A percentile compares a stretch with the other conserved stretches of the same genome.
phyloP scores from a whole-genome alignment of 1,140 invertebrate genomes.

The Batillaria attramentaria region DNA sequence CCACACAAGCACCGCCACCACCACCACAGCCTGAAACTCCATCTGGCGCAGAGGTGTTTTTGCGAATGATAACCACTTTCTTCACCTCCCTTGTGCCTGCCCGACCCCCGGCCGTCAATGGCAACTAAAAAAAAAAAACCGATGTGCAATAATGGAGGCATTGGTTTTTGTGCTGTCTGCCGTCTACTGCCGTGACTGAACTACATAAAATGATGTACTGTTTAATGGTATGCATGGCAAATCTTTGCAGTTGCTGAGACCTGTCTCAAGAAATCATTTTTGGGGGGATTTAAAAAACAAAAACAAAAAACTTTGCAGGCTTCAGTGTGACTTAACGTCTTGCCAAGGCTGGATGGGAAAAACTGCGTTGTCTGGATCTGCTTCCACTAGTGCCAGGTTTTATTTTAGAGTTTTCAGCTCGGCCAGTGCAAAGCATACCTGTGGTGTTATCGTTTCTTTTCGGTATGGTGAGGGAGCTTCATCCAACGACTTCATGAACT shows the following conservation, averaged over 20 bases:
- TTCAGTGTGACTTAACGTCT: too few species aligned
- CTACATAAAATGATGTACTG: background rate
- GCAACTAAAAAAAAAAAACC: conserved; percentile 44
- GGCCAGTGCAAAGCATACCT: too few species aligned
- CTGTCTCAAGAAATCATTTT: too few species aligned
- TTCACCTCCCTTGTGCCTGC: conserved; percentile 56
- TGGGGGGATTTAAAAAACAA: background rate
- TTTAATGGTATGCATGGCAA: background rate
- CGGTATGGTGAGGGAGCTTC: too few species aligned
- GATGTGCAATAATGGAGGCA: too few species aligned
- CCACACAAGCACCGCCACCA: background rate
- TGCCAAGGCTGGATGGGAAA: too few species aligned
- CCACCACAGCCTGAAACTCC: background rate
- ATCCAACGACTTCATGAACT: too few species aligned
- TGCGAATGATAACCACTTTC: conserved; percentile 53
- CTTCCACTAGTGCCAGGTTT: too few species aligned
- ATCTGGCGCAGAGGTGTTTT: conserved; percentile 10
- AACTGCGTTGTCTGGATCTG: too few species aligned
- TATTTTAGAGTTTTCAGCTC: too few species aligned
- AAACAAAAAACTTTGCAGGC: background rate
- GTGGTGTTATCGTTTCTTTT: too few species aligned
- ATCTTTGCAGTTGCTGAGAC: background rate
- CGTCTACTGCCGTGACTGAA: background rate
- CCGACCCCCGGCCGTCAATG: conserved; percentile 53
- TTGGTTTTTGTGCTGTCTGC: too few species aligned